Evolutionary conservation across 2,113 vertebrate species (phyloP), one percentile per base, ranked within the genome.

Genomic region (Neolamprologus variostigma): DNA sequence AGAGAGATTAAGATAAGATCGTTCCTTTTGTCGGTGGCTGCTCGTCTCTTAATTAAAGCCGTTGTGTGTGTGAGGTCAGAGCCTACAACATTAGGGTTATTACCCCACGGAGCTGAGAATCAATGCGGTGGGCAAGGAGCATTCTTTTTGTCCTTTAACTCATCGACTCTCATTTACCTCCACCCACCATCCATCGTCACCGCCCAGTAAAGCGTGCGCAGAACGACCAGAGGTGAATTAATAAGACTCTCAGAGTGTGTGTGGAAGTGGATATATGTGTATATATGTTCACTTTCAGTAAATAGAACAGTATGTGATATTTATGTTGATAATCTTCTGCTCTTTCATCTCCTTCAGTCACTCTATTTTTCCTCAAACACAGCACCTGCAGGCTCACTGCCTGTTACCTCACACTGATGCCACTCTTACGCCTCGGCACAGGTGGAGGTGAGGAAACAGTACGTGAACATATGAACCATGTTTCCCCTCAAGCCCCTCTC

Each of bases 111-210:
- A 90, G 85, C 80, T 82, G 89, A 82, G 91, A 95, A 96, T 97
- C 95, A 93, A 96, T 95, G 82, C 26, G 35, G 85, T 21, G 33
- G 83, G 61, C 89, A 91, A 95, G 93, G 85, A 86, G 88, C 88
- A 91, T 95, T 95, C 93, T 94, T 88, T 88, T 89, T 90, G 93
- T 92, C 87, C 90, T 85, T 92, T 84, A 80, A 79, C 81, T 82
- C 93, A 96, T 96, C 83, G 95, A 97, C 96, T 97, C 95, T 96
- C 94, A 91, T 96, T 97, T 96, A 94, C 86, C 92, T 87, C 89
- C 90, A 93, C 42, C 76, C 86, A 35, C 83, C 90, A 82, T 93
- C 91, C 92, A 28, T 80, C 28, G 76, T 42, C 66, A 26, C 80
- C 5, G 7, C 71, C 80, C 55, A 19, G 76, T 93, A 91, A 81